These are phyloP conservation scores for Catharus ustulatus DNA, from an alignment of 2,797 vertebrate species.

Conservation along the genomic window DNA sequence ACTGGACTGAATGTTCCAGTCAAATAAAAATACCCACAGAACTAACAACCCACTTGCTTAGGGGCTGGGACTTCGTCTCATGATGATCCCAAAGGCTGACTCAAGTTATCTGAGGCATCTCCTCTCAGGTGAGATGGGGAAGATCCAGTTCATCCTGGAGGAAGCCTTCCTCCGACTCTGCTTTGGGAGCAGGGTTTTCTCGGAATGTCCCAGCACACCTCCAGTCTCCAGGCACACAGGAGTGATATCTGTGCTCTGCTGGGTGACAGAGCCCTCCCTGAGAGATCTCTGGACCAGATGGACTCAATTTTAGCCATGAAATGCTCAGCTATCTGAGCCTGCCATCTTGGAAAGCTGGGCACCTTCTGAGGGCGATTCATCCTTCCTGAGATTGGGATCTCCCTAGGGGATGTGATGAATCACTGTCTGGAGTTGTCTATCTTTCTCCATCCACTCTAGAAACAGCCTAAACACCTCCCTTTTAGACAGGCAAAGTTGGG, in stretches of 20 bases:
- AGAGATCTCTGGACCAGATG: neutral
- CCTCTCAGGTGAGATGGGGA: neutral
- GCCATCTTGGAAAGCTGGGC: constrained; percentile 32
- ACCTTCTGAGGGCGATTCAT: constrained; percentile 41
- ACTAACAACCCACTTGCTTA: neutral
- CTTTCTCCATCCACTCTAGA: constrained; percentile 45
- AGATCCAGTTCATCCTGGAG: neutral
- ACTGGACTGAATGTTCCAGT: neutral
- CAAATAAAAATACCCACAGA: neutral
- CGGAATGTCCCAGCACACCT: neutral
- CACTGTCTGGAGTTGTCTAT: constrained; percentile 63
- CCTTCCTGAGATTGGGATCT: constrained; percentile 64
- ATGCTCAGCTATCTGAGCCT: neutral
- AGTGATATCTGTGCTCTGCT: neutral
- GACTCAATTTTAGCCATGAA: neutral
- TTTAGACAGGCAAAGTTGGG: neutral
- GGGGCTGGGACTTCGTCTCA: neutral
- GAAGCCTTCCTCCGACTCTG: neutral
- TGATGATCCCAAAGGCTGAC: neutral
- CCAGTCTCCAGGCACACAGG: neutral
- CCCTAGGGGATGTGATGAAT: constrained; percentile 50
- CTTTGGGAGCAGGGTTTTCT: neutral
- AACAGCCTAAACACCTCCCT: neutral
- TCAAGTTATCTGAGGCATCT: neutral
- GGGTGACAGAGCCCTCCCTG: neutral